Evolutionary conservation across 2,113 vertebrate genomes (phyloP).

Genomic region (Odontophorus gujanensis): DNA sequence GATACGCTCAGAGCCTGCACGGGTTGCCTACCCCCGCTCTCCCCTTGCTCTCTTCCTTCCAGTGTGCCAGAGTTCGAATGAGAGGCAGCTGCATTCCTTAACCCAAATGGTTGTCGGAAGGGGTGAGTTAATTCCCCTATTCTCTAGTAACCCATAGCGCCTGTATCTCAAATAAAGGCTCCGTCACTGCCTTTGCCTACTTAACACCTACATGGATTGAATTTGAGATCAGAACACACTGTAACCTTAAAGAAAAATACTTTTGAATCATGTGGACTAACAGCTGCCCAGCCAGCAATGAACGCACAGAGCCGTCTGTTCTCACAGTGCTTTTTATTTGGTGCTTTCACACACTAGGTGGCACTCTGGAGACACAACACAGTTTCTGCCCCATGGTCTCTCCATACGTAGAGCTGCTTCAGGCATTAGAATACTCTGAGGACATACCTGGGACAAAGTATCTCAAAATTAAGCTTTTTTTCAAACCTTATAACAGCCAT

Average conservation of each 20-base stretch:
- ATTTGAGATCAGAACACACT: not conserved
- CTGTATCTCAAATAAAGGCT: too few species aligned
- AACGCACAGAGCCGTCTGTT: not conserved
- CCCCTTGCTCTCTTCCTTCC: too few species aligned
- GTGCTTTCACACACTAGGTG: not conserved
- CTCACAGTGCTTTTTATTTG: not conserved
- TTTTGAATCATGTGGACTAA: not conserved
- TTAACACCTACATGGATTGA: not conserved
- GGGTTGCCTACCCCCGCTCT: too few species aligned
- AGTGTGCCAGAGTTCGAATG: too few species aligned
- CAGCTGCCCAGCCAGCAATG: not conserved
- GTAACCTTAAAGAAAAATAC: not conserved
- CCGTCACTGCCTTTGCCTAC: too few species aligned
- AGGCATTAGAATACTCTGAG: not conserved
- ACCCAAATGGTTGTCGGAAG: too few species aligned
- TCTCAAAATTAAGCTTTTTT: not conserved
- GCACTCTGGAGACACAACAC: not conserved
- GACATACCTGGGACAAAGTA: not conserved
- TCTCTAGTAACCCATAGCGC: too few species aligned
- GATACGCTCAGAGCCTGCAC: too few species aligned
- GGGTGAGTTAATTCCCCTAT: too few species aligned
- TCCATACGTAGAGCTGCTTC: not conserved
- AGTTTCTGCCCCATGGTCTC: not conserved
- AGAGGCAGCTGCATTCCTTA: too few species aligned
- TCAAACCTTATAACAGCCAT: not conserved